Evolutionary conservation across 2,888 invertebrate genomes (phyloP), one percentile per base, ranked within the genome.

Genomic region (Rhabditoides inermis): DNA sequence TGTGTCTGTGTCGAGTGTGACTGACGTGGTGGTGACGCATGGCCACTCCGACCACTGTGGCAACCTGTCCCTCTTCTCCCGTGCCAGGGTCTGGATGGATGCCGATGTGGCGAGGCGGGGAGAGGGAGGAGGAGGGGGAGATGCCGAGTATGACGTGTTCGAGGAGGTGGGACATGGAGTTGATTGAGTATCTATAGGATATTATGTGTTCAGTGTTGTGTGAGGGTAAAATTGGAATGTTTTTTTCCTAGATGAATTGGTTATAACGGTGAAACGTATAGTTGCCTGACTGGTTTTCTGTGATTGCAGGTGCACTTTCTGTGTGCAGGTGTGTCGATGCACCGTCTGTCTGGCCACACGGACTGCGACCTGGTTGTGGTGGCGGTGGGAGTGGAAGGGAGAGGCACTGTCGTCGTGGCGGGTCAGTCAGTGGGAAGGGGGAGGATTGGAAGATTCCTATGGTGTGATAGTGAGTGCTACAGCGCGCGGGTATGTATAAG

Each of bases 11-110:
- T n/a, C n/a, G n/a, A n/a, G n/a, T n/a, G 12, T 50, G 3, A 49
- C 49, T 12, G 50, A 50, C 12, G 50, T 45, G 18, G 44, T 50
- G 6, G 27, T 50, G 20, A 50, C 50, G 0, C 50, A 50, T 22
- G 50, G 50, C 1, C 50, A 50, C 37, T 22, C 44, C 28, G 50
- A 50, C 15, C 50, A 50, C 37, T 35, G 36, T 15, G 50, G 50
- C 10, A 50, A 50, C 28, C 18, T 45, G 2, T 4, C 23, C 3
- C 2, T 45, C 15, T 50, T 50, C 45, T 7, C 5, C 26, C 22
- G 15, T 7, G 49, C 49, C 4, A 23, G 32, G 45, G 35, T 36
- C 4, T 50, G 50, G 50, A 50, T 28, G 20, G 37, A 7, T 42
- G 44, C 18, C 27, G 27, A 12, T n/a, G n/a, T n/a, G n/a, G n/a